Evolutionary conservation across 2,797 vertebrate species (phyloP).

Genomic region (Acanthurus tractus): DNA sequence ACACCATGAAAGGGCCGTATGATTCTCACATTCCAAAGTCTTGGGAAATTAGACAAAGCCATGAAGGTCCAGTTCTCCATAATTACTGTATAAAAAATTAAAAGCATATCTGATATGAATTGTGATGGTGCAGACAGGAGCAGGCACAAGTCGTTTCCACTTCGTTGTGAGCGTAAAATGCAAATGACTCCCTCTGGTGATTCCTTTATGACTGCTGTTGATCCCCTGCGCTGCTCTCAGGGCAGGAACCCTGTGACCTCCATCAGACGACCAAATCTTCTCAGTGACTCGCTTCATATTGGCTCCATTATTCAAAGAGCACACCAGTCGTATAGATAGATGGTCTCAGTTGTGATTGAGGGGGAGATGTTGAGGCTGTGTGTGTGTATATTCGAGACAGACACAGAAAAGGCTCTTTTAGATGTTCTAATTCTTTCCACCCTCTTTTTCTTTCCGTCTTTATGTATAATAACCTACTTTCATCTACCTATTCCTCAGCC

Average conservation of each 20-base stretch:
- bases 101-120: slow-evolving; percentile 79
- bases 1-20: slow-evolving; percentile 70
- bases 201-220: slow-evolving; percentile 76
- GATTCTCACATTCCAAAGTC: slow-evolving; percentile 76
- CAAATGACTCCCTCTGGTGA: slow-evolving; percentile 79
- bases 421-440: slow-evolving; percentile 30
- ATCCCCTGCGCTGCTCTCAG: slow-evolving; percentile 68
- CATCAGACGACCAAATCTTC: slow-evolving; percentile 80
- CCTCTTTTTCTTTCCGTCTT: slow-evolving; percentile 30
- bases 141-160: slow-evolving; percentile 64
- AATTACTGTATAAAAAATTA: slow-evolving; percentile 83
- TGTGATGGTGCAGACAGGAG: slow-evolving; percentile 67
- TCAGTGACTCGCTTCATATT: slow-evolving; percentile 82
- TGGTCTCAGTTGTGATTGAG: slow-evolving; percentile 56
- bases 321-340: slow-evolving; percentile 71
- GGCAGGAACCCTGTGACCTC: slow-evolving; percentile 77
- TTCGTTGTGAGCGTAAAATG: slow-evolving; percentile 78
- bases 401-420: slow-evolving; percentile 8
- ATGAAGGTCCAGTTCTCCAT: slow-evolving; percentile 73
- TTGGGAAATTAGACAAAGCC: slow-evolving; percentile 81
- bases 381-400: slow-evolving; percentile 38
- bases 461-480: slow-evolving; percentile 47
- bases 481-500: slow-evolving; percentile 35
- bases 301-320: slow-evolving; percentile 84
- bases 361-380: slow-evolving; percentile 41